phyloP scores from a whole-genome alignment of 2,888 invertebrate species.

The Hirtodrosophila cameraria region DNA sequence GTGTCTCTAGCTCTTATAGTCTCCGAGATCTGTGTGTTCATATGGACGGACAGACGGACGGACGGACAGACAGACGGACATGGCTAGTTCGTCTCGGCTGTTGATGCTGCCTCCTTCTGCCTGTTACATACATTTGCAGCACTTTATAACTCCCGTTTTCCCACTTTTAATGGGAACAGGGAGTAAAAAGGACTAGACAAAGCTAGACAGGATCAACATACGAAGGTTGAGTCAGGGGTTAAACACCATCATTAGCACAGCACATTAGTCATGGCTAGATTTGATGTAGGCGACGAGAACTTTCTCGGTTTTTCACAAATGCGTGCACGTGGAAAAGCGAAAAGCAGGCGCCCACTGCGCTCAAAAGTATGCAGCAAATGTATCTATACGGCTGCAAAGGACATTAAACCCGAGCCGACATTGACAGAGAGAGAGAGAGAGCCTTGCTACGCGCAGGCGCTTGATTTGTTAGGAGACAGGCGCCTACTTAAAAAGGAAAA shows the following conservation, averaged over 20 bases:
- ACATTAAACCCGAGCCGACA: conserved; percentile 76
- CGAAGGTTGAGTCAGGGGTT: conserved; percentile 9
- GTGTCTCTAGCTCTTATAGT: too few species aligned
- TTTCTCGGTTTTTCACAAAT: conserved; percentile 58
- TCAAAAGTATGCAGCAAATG: conserved; percentile 55
- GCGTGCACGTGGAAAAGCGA: conserved; percentile 41
- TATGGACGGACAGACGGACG: too few species aligned
- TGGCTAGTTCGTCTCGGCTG: too few species aligned
- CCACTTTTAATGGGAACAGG: too few species aligned
- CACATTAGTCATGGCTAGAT: conserved; percentile 68
- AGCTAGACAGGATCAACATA: conserved; percentile 55
- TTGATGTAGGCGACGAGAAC: conserved; percentile 54
- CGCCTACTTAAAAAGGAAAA: conserved; percentile 43
- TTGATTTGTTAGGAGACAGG: conserved; percentile 27
- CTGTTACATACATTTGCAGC: too few species aligned
- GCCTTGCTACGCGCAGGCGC: conserved; percentile 60
- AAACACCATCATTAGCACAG: conserved; percentile 56
- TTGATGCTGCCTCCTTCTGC: too few species aligned
- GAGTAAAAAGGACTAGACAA: too few species aligned
- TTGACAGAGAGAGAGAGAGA: conserved; percentile 7
- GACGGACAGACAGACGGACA: too few species aligned
- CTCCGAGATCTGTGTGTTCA: too few species aligned
- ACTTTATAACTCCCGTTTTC: too few species aligned
- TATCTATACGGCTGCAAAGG: conserved; percentile 77
- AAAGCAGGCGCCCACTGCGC: conserved; percentile 29